Evolutionary conservation across 2,888 invertebrate genomes (phyloP), one percentile per base, ranked within the genome.

Genomic region (Morpho helenor): DNA sequence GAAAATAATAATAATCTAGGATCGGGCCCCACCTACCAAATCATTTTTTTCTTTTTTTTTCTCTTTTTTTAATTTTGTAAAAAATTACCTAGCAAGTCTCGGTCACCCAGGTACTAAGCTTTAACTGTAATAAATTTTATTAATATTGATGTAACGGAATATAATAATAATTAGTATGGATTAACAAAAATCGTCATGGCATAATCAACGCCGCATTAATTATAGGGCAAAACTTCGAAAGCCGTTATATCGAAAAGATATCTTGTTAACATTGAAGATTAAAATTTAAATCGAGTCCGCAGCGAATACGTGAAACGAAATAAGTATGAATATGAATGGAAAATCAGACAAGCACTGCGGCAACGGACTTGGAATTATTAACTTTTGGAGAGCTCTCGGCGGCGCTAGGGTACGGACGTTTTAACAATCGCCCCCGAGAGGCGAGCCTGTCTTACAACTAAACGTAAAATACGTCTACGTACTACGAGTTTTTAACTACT

Each of bases 251-350:
- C 48, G 44, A 52, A 52, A 52, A 55, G 55, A 31, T 78, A 80
- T 84, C 87, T 86, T 84, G 86, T 85, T 85, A 82, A 85, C 87
- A 85, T 85, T 83, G 83, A 83, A 81, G 82, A 87, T 88, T 87
- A 79, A 80, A 86, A 87, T 88, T 85, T 80, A 78, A 87, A 87
- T 86, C 74, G 71, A 68, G 73, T 79, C 78, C 74, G 75, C 74
- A 78, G 82, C 83, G 84, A 81, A 80, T 86, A 84, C 85, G 85
- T 87, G 82, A 82, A 87, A 84, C 81, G 87, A 86, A 87, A 87
- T 87, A 88, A 90, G 90, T 90, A 90, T 91, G 90, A 90, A 91
- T 91, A 90, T 91, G 90, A 91, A 91, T 90, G 80, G 84, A 69
- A 79, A 84, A 83, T 84, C 84, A 83, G 83, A 82, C 80, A 81